Conservation (phyloP, 2,888 invertebrate species). For the Heliconius erato region DNA sequence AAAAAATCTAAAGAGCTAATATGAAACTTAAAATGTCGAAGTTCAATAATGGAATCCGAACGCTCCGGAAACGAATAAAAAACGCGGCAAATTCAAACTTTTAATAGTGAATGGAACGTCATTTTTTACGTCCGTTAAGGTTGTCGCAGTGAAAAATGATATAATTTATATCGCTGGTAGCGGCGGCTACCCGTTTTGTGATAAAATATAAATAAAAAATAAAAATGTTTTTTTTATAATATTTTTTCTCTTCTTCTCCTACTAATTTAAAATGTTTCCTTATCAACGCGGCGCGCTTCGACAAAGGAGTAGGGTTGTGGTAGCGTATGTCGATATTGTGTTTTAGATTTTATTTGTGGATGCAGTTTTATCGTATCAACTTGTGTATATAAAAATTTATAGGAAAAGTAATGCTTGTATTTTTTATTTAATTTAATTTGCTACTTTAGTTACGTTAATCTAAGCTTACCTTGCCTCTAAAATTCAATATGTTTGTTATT, state of each 20-base stretch:
- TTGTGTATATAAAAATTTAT: neutral
- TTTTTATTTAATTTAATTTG: too few relatives aligned
- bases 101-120: conserved; percentile 81
- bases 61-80: conserved; percentile 84
- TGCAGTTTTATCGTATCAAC: neutral
- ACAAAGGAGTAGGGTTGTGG: conserved; percentile 75
- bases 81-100: conserved; percentile 84
- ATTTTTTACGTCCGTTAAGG: conserved; percentile 85
- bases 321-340: conserved; percentile 55
- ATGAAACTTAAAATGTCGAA: conserved; percentile 55
- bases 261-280: conserved; percentile 86
- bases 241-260: conserved; percentile 81
- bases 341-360: conserved; percentile 47
- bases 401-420: neutral
- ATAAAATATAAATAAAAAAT: conserved; percentile 84
- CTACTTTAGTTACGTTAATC: too few relatives aligned
- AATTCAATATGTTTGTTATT: too few relatives aligned
- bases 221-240: conserved; percentile 62
- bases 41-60: conserved; percentile 76
- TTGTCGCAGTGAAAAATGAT: conserved; percentile 85
- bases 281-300: conserved; percentile 83
- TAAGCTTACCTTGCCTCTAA: too few relatives aligned
- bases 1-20: conserved; percentile 25
- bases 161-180: conserved; percentile 85
- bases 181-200: conserved; percentile 84